Evolutionary conservation across 2,113 vertebrate species (phyloP).

Genomic region (Pachyramphus minor): DNA sequence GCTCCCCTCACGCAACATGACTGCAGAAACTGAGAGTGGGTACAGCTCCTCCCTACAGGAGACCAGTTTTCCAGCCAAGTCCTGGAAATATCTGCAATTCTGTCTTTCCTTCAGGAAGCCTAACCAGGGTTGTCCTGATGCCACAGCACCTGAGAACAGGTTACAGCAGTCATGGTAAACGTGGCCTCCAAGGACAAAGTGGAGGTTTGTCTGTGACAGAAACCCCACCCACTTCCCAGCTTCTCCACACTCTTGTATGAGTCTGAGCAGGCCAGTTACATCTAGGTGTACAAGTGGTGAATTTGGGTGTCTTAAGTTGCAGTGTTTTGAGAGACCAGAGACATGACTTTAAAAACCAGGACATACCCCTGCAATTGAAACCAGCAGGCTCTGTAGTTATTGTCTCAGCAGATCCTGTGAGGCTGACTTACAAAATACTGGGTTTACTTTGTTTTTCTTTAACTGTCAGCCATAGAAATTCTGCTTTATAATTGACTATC

Average conservation of each 20-base stretch:
- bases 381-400: not conserved
- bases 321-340: not conserved
- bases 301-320: not conserved
- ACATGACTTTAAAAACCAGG: not conserved
- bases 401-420: not conserved
- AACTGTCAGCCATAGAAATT: constrained; percentile 33
- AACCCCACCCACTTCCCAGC: not conserved
- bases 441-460: constrained; percentile 7
- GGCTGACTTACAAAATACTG: not conserved
- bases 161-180: not conserved
- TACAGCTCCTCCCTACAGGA: not conserved
- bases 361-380: not conserved
- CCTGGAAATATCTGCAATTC: not conserved
- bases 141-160: not conserved
- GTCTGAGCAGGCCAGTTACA: not conserved
- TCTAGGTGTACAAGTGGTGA: not conserved
- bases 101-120: not conserved
- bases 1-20: fast-evolving
- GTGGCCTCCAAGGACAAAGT: not conserved
- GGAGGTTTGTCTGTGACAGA: not conserved
- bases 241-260: not conserved
- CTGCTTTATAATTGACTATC: constrained; percentile 29
- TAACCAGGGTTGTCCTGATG: not conserved
- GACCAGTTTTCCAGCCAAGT: not conserved
- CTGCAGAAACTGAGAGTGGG: not conserved